These are phyloP conservation scores for Porites lobata DNA, from an alignment of 92 coral and sea anemone genomes.

Conservation along the genomic window DNA sequence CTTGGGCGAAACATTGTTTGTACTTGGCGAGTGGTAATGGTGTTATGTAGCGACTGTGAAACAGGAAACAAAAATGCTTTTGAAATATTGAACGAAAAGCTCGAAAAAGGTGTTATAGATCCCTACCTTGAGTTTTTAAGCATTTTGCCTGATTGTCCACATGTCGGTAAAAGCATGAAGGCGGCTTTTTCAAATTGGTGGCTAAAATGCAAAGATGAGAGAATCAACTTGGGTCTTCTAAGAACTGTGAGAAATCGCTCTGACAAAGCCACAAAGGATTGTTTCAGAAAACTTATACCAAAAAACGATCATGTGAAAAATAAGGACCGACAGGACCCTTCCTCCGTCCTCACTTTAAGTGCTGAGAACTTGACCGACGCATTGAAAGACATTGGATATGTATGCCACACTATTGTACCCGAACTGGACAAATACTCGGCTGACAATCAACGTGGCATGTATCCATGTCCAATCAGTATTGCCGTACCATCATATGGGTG, in stretches of 20 bases:
- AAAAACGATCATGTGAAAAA: slow-evolving; percentile 81
- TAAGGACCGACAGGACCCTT: slow-evolving; percentile 82
- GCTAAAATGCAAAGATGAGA: slow-evolving; percentile 63
- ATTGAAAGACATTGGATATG: slow-evolving; percentile 54
- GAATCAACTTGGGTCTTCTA: slow-evolving; percentile 60
- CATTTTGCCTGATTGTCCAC: slow-evolving; percentile 69
- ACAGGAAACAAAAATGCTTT: slow-evolving; percentile 59
- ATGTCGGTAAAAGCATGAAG: slow-evolving; percentile 71
- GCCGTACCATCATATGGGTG: slow-evolving; percentile 68
- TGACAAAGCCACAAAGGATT: slow-evolving; percentile 42
- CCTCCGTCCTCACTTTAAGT: slow-evolving; percentile 63
- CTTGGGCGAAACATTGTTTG: slow-evolving; percentile 40
- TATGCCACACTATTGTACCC: slow-evolving; percentile 81
- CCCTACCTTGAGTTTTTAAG: slow-evolving; percentile 33
- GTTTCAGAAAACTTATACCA: slow-evolving; percentile 65
- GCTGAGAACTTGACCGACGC: slow-evolving; percentile 56
- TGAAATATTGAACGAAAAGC: slow-evolving; percentile 35
- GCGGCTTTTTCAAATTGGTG: slow-evolving; percentile 73
- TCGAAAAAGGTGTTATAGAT: slow-evolving; percentile 35
- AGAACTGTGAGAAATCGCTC: slow-evolving; percentile 71
- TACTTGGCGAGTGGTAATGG: slow-evolving; percentile 61
- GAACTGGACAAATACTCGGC: slow-evolving; percentile 70
- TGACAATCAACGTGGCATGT: slow-evolving; percentile 79
- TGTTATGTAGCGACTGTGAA: slow-evolving; percentile 61
- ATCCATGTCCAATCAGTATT: slow-evolving; percentile 73